phyloP scores from a whole-genome alignment of 2,797 vertebrate genomes.

The Thunnus albacares region DNA sequence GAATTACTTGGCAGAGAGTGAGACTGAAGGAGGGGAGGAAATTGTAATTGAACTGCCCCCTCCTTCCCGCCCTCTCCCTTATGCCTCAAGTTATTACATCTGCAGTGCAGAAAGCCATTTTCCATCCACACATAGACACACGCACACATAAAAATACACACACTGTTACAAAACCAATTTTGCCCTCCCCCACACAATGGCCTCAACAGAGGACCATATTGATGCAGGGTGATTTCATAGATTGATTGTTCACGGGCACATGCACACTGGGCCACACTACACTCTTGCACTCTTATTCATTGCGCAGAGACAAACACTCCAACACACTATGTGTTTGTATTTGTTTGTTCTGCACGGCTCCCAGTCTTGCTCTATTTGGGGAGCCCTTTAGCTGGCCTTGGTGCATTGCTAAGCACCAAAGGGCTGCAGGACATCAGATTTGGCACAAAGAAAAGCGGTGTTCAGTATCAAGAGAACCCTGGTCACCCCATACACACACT shows the following conservation, averaged over 20 bases:
- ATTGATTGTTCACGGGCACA: conserved; percentile 69
- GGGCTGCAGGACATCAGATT: conserved; percentile 46
- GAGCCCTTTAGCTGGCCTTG: conserved; percentile 74
- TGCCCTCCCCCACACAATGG: conserved; percentile 63
- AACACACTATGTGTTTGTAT: conserved; percentile 35
- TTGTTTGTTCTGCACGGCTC: conserved; percentile 30
- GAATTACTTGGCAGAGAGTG: conserved; percentile 84
- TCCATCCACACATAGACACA: conserved; percentile 54
- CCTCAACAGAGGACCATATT: conserved; percentile 63
- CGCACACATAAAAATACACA: conserved; percentile 31
- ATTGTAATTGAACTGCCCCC: conserved; percentile 84
- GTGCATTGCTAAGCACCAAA: conserved; percentile 40
- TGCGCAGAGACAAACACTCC: conserved; percentile 44
- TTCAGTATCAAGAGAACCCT: conserved; percentile 76
- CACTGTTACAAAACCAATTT: conserved; percentile 60
- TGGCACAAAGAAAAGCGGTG: conserved; percentile 72
- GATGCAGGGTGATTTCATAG: conserved; percentile 75
- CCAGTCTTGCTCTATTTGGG: conserved; percentile 34
- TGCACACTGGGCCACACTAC: conserved; percentile 53
- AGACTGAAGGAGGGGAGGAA: conserved; percentile 75
- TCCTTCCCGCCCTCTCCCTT: conserved; percentile 49
- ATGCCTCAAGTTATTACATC: conserved; percentile 83
- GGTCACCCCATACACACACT: conserved; percentile 73
- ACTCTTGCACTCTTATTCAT: conserved; percentile 35
- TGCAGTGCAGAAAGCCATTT: conserved; percentile 83